A percentile compares a stretch with the other conserved stretches of the same genome.
Conservation (phyloP, 35 echinoderm and acorn worm genomes). For the Strongylocentrotus purpuratus region DNA sequence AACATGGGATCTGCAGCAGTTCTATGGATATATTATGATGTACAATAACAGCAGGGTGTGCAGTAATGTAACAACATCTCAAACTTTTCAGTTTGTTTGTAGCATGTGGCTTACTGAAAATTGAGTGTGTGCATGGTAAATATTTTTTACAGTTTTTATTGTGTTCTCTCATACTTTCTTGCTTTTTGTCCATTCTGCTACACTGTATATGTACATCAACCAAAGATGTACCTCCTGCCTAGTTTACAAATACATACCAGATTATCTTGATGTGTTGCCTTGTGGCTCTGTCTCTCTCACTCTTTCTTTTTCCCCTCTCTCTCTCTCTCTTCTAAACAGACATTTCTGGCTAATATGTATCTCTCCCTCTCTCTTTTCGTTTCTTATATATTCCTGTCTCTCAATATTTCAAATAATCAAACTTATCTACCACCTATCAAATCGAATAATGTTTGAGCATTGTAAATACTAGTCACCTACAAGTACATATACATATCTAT, state of each 20-base stretch:
- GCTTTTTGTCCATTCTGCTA: not conserved
- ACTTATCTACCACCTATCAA: too few relatives aligned
- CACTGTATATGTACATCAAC: too few relatives aligned
- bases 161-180: not conserved
- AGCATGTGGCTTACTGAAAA: not conserved
- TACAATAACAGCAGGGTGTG: too few relatives aligned
- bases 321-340: not conserved
- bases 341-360: not conserved
- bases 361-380: not conserved
- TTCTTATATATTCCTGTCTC: not conserved
- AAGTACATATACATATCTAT: too few relatives aligned
- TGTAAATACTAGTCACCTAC: too few relatives aligned
- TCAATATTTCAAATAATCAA: not conserved
- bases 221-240: too few relatives aligned
- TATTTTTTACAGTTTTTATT: too few relatives aligned
- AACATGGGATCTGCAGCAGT: not conserved
- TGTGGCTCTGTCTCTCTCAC: not conserved
- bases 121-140: too few relatives aligned
- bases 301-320: not conserved
- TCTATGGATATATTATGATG: not conserved
- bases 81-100: not conserved
- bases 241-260: too few relatives aligned
- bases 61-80: not conserved
- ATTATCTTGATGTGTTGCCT: too few relatives aligned
- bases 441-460: too few relatives aligned